phyloP scores from a whole-genome alignment of 2,113 vertebrate species.

The Laticauda laticaudata region DNA sequence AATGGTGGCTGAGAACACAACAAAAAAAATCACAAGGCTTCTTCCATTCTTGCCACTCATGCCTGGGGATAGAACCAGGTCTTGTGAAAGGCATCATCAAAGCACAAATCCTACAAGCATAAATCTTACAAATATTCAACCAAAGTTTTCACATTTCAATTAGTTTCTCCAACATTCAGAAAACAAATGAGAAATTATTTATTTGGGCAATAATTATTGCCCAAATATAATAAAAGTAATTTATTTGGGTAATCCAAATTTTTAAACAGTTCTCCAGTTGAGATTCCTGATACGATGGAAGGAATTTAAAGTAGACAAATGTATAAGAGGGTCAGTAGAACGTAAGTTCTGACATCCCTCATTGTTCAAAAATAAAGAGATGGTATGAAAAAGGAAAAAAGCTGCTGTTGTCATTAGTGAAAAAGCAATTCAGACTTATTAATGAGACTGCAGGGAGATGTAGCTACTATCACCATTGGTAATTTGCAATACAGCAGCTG shows the following conservation, averaged over 20 bases:
- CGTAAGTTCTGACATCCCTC: neutral
- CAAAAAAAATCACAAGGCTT: neutral
- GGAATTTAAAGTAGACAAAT: neutral
- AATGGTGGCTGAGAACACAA: neutral
- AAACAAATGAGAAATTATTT: neutral
- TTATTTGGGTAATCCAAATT: neutral
- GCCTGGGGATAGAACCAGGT: neutral
- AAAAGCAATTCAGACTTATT: neutral
- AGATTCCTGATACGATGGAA: neutral
- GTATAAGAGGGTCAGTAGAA: neutral
- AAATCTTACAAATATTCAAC: neutral
- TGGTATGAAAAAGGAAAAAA: neutral
- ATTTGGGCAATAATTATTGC: neutral
- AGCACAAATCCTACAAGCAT: neutral
- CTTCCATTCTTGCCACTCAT: neutral
- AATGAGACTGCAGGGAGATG: neutral
- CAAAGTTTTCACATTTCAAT: neutral
- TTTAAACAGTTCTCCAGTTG: neutral
- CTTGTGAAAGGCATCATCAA: neutral
- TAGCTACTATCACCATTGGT: neutral
- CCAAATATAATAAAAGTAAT: neutral
- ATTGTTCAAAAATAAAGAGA: neutral
- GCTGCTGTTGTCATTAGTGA: neutral
- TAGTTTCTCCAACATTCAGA: neutral
- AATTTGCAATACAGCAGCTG: too few species aligned